Base-by-base conservation (phyloP, 2,797 vertebrate species). In the Crypturellus tataupa region DNA sequence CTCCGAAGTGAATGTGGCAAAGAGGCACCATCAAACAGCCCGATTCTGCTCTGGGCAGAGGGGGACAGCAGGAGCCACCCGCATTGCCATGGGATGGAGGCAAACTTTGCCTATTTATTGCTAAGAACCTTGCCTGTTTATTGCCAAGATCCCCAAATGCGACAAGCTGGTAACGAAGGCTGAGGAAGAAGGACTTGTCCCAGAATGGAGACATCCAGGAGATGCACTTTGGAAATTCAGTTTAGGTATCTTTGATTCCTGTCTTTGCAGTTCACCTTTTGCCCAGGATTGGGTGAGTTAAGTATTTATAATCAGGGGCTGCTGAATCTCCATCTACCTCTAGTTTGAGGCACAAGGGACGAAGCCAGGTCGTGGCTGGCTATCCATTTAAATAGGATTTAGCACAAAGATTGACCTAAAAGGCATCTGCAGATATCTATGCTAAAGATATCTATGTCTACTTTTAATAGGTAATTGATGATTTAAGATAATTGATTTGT, bases 271-370 rank as follows among this genome's bases (percentile, higher is more conserved):
- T 64, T 97, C 90, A 95, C 93, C 95, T 56, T 42, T 85, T 40
- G 87, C 31, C 1, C 72, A 72, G 82, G 55, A 27, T 31, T 62
- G 65, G 29, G 72, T 81, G 63, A 65, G 76, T 84, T 95, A 40
- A 93, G 87, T 91, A 95, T 97, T 78, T 94, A 95, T 96, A 56
- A 94, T 86, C 9, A 1, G 71, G 51, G n/a, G 85, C 90, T 92
- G 62, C 76, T 59, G 68, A 64, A 37, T 55, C 49, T 81, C 81
- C 5, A 6, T 23, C 37, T 21, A 1, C 3, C 65, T 46, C 39
- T 3, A 5, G 8, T 12, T n/a, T 46, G 24, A 27, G 42, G 51
- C 27, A 5, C 24, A 7, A 7, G 42, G n/a, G 55, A 55, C 56
- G 62, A 47, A 12, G 27, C 55, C 4, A 25, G 37, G 33, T 6